A percentile compares a stretch with the other conserved stretches of the same genome.
phyloP scores from a whole-genome alignment of 2,888 invertebrate genomes.

The Kryphioiulus occultus region DNA sequence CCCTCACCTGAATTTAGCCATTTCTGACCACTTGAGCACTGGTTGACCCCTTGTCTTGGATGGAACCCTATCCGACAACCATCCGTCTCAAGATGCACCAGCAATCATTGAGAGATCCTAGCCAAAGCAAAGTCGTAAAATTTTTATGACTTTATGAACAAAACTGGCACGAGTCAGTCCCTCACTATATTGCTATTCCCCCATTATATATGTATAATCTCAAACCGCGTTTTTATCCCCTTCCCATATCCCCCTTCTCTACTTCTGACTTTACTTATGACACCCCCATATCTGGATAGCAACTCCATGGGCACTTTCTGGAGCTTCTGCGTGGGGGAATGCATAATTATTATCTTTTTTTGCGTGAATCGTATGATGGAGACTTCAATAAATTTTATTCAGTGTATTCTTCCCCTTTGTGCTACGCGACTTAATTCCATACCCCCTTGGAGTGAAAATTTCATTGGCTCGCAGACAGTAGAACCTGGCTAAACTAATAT shows the following conservation, averaged over 20 bases:
- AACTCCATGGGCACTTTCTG: background rate
- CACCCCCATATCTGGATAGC: constrained; percentile 21
- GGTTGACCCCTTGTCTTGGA: background rate
- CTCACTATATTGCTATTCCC: background rate
- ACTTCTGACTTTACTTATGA: background rate
- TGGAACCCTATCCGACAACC: background rate
- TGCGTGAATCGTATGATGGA: constrained; percentile 8
- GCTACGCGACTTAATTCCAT: too few species aligned
- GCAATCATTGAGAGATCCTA: background rate
- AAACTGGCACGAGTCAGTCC: constrained; percentile 14
- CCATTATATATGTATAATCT: background rate
- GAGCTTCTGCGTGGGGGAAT: background rate
- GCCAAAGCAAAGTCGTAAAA: background rate
- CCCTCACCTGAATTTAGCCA: too few species aligned
- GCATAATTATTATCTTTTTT: background rate
- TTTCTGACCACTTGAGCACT: background rate
- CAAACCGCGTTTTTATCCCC: background rate
- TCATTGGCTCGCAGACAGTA: too few species aligned
- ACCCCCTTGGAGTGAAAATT: too few species aligned
- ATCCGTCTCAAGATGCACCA: background rate
- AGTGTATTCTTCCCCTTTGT: background rate
- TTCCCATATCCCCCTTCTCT: background rate
- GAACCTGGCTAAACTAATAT: too few species aligned
- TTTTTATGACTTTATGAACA: constrained; percentile 35
- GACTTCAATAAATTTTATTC: background rate